Conservation (phyloP, 2,797 vertebrate genomes). For the Chaunax sp. region DNA sequence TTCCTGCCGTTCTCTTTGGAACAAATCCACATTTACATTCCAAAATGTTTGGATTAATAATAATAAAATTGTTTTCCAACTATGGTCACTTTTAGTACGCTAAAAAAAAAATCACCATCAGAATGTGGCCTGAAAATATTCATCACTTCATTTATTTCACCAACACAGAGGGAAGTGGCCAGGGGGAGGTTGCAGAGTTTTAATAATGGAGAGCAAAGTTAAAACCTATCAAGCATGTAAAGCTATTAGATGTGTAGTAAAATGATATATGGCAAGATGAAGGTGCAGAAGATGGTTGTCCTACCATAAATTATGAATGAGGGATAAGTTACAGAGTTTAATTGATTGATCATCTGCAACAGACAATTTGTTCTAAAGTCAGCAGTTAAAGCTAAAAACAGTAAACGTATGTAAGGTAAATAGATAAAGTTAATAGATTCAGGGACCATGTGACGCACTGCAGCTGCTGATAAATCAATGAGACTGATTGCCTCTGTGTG, state of each 20-base stretch:
- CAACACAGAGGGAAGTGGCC: constrained; percentile 1
- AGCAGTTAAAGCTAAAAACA: background rate
- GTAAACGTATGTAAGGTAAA: background rate
- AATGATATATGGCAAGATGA: too few relatives aligned
- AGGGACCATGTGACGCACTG: too few relatives aligned
- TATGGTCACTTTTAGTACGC: background rate
- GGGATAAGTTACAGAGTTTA: too few relatives aligned
- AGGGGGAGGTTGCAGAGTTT: background rate
- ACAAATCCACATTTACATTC: background rate
- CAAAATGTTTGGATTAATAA: too few relatives aligned
- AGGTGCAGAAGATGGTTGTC: background rate
- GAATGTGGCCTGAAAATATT: background rate
- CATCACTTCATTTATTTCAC: constrained; percentile 6
- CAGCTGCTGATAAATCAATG: background rate
- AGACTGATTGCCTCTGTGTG: constrained; percentile 7
- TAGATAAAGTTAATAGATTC: constrained; percentile 4
- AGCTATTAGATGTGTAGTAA: background rate
- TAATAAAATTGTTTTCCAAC: background rate
- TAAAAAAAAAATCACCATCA: too few relatives aligned
- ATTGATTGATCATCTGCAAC: background rate
- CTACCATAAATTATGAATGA: background rate
- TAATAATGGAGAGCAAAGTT: constrained; percentile 15
- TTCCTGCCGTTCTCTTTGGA: background rate
- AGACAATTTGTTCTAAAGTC: background rate
- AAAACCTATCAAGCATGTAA: background rate